Evolutionary conservation across 2,113 vertebrate species (phyloP), one percentile per base, ranked within the genome.

Genomic region (Pelecanus crispus): DNA sequence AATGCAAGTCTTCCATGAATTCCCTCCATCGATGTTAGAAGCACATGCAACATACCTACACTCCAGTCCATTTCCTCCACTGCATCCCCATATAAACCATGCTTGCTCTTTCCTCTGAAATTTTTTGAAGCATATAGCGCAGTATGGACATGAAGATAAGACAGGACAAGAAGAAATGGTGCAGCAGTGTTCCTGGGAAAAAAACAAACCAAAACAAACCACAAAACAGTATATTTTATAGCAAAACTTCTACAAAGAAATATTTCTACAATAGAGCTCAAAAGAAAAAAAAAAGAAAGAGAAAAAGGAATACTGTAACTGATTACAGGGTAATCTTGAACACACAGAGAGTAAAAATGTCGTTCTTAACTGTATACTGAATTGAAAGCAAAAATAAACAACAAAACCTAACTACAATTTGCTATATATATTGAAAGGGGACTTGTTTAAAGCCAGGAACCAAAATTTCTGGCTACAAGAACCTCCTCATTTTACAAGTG

Each of bases 21-120:
- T 63, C 11, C 8, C 10, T 59, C 7, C 24, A 52, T 0, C 38
- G 34, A 18, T 59, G 13, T 45, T 67, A 87, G 28, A 89, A 65
- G 20, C 18, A 83, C 3, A 71, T 5, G 17, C 10, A 75, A 96
- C 98, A 10, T 97, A 99, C 99, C 99, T 8, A 99, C 97, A 29
- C 98, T 98, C 99, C 99, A 99, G 96, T 99, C 99, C 98, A 99
- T 98, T 90, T 99, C 99, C 53, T 99, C 98, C 29, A 98, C 98
- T 0, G 98, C 97, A 47, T 99, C 99, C 6, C 99, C 99, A 13
- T 99, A 99, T 45, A 98, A 75, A 13, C 99, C 98, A 12, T 99
- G 99, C 4, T 55, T 89, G 91, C 99, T 99, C 7, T 94, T 98
- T 65, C 98, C 98, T 34, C 82, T 97, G 85, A 99, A 99, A 2